These are phyloP conservation scores for Drosophila jambulina DNA, from an alignment of 1,140 invertebrate species.

Conservation along the genomic window DNA sequence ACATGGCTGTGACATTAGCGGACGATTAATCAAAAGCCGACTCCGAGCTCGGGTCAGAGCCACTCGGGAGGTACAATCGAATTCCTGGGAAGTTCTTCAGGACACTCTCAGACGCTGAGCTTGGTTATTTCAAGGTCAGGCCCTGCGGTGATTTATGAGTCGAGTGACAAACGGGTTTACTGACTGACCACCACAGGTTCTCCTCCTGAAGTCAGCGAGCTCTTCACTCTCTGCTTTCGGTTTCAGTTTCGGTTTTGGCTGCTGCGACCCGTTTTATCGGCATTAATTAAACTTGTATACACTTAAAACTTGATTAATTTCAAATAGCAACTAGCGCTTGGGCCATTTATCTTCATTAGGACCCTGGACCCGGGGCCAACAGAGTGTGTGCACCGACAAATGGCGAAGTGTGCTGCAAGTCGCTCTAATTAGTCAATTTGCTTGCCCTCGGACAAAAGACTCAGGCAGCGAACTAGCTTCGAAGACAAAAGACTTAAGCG, in stretches of 20 bases:
- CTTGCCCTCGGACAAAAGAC: slow-evolving; percentile 63
- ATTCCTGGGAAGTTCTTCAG: slow-evolving; percentile 71
- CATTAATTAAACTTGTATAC: slow-evolving; percentile 75
- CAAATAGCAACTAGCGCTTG: slow-evolving; percentile 51
- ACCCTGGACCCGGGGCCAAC: slow-evolving; percentile 5
- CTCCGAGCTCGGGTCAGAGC: slow-evolving; percentile 1
- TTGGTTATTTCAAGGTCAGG: slow-evolving; percentile 61
- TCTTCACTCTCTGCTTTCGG: slow-evolving; percentile 34
- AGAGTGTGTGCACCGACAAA: slow-evolving; percentile 47
- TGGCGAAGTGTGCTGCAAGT: slow-evolving; percentile 79
- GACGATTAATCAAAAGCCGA: slow-evolving; percentile 63
- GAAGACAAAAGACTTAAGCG: slow-evolving; percentile 26
- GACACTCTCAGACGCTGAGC: slow-evolving; percentile 30
- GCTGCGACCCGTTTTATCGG: slow-evolving; percentile 66
- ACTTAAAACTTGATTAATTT: slow-evolving; percentile 69
- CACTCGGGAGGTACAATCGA: slow-evolving; percentile 30
- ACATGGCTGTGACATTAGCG: slow-evolving; percentile 65
- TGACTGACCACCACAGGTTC: slow-evolving; percentile 26
- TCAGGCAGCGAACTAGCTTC: slow-evolving; percentile 61
- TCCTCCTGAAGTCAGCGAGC: slow-evolving; percentile 19
- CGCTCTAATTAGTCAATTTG: slow-evolving; percentile 65
- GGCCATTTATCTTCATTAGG: slow-evolving; percentile 75
- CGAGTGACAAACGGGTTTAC: slow-evolving; percentile 76
- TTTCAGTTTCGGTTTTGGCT: slow-evolving; percentile 25
- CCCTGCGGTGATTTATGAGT: slow-evolving; percentile 70